Evolutionary conservation across 2,797 vertebrate genomes (phyloP), one percentile per base, ranked within the genome.

Genomic region (Melanotaenia parkinsoni): DNA sequence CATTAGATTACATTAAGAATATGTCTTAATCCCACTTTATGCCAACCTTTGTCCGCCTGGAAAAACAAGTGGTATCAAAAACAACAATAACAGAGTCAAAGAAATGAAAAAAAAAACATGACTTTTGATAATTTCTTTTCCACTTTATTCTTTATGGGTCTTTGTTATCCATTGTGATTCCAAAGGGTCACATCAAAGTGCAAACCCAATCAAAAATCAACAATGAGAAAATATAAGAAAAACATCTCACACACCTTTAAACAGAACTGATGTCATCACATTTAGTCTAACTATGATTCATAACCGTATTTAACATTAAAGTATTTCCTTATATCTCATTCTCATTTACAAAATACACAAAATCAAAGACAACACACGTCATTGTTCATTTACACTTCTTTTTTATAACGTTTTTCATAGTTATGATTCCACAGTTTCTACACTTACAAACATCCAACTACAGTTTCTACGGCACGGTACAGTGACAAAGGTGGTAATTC

Each of bases 401-500:
- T 92, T 83, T 88, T 73, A 37, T 28, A 83, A 72, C 60, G 88
- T 87, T 94, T 95, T 85, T 75, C 63, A 79, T 91, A 85, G 91
- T 92, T 85, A 92, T 96, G 95, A 82, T 90, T 94, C 79, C 93
- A 94, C 93, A 80, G 73, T 90, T 91, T 92, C 91, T 94, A 93
- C 90, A 93, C 92, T 92, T 92, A 94, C 93, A 96, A 96, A 94
- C 92, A 95, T 95, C 96, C 93, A 94, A 94, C 96, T 96, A 96
- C 90, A 91, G 92, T 91, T 95, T 95, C 96, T 97, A 97, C 95
- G 91, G 88, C 95, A 97, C 96, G 35, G 86, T 95, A 97, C 96
- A 83, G 93, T 92, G 93, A 94, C 91, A 91, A 82, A 91, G 81
- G 91, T 94, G 93, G 93, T 92, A 85, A 85, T 82, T 93, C 73